Base-by-base conservation (phyloP, 2,888 invertebrate species). In the Nysson spinosus region DNA sequence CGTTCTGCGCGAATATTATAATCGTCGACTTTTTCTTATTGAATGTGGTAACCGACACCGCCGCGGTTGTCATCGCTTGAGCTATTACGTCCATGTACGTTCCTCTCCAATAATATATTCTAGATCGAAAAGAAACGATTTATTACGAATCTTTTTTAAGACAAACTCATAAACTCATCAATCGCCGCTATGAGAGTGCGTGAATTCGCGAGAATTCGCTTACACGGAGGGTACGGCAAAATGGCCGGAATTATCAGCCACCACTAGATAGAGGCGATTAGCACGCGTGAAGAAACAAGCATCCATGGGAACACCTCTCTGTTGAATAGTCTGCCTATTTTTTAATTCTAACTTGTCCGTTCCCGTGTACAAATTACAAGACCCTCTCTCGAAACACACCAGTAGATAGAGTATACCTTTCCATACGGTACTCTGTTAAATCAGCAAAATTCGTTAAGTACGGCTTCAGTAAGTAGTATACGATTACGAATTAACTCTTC, bases 81-180 rank as follows among this genome's bases (percentile, higher is more conserved):
- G 43, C 11, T 4, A 77, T 65, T 26, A 69, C 56, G 34, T 82
- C 82, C 82, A 83, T 82, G 51, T 82, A 82, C 4, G 81, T 83
- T 4, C 75, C 82, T 28, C 74, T 79, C 83, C 83, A 83, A 16
- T 72, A 71, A 34, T 83, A 83, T 43, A 83, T 77, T 16, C 83
- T 83, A 34, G 5, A 46, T 40, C 6, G 47, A 28, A 3, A 11
- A 6, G 1, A 26, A 39, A 24, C n/a, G n/a, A n/a, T n/a, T n/a
- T n/a, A n/a, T n/a, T n/a, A n/a, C n/a, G n/a, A n/a, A n/a, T n/a
- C n/a, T n/a, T n/a, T n/a, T n/a, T n/a, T n/a, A n/a, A n/a, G n/a
- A n/a, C n/a, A n/a, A n/a, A n/a, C n/a, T n/a, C n/a, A n/a, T n/a
- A n/a, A n/a, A n/a, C n/a, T 24, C 24, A 2, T 1, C 1, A 1